A percentile compares a stretch with the other conserved stretches of the same genome.
Evolutionary conservation across 2,797 vertebrate genomes (phyloP).

Genomic region (Macroramphosus scolopax): DNA sequence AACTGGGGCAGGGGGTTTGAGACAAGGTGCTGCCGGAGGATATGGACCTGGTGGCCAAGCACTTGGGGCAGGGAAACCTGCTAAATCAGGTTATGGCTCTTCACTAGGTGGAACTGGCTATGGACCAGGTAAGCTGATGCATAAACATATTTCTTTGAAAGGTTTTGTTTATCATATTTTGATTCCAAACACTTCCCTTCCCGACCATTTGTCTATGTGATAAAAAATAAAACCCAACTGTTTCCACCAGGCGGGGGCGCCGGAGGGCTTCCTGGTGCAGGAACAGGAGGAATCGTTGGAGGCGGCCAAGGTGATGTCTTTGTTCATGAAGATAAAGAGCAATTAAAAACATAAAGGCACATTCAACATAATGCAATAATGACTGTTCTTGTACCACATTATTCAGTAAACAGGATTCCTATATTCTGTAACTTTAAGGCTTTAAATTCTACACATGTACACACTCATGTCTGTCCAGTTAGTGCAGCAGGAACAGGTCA

Average conservation of each 20-base stretch:
- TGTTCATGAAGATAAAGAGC: neutral
- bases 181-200: too few relatives aligned
- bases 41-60: conserved; percentile 58
- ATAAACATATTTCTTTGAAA: neutral
- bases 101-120: conserved; percentile 65
- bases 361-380: too few relatives aligned
- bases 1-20: conserved; percentile 9
- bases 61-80: conserved; percentile 59
- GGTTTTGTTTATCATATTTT: too few relatives aligned
- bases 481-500: conserved; percentile 30
- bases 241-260: conserved; percentile 41
- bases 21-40: conserved; percentile 23
- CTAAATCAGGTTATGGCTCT: conserved; percentile 67
- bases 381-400: too few relatives aligned
- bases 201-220: too few relatives aligned
- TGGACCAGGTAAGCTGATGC: conserved; percentile 62
- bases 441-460: neutral
- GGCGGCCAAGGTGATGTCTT: conserved; percentile 40
- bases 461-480: too few relatives aligned
- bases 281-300: conserved; percentile 41
- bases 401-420: too few relatives aligned
- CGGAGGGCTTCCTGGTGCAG: conserved; percentile 31
- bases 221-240: neutral
- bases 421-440: too few relatives aligned
- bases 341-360: too few relatives aligned